phyloP scores from a whole-genome alignment of 1,140 invertebrate species.

The Planococcus citri region DNA sequence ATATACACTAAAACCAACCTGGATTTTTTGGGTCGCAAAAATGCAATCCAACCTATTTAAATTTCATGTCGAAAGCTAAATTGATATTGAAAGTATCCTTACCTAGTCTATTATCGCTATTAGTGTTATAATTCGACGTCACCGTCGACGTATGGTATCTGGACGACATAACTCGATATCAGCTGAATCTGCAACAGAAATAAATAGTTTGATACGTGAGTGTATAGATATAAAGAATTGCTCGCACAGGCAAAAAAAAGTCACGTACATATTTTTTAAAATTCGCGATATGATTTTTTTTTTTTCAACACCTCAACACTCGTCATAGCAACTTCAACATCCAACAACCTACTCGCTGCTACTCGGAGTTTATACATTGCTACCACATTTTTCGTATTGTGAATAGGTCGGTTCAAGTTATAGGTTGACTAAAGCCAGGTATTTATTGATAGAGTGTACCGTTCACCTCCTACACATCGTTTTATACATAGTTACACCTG shows the following conservation, averaged over 20 bases:
- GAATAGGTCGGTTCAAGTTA: not conserved
- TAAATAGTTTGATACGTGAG: not conserved
- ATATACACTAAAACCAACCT: no score
- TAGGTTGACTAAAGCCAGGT: no score
- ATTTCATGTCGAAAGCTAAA: no score
- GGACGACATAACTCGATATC: not conserved
- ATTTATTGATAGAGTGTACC: no score
- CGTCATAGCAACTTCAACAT: no score
- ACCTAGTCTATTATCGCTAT: constrained; percentile 5
- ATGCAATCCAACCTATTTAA: no score
- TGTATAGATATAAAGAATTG: no score
- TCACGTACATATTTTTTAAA: no score
- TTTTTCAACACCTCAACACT: no score
- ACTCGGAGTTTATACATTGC: not conserved
- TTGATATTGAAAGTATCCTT: not conserved
- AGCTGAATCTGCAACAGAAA: not conserved
- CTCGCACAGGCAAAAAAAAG: no score
- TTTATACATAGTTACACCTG: not conserved
- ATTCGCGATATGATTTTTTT: not conserved
- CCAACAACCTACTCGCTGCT: not conserved
- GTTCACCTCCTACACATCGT: not conserved
- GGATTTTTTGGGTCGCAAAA: no score
- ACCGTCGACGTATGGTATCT: constrained; percentile 8
- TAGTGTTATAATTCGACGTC: not conserved
- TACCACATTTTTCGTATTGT: not conserved